A percentile compares a stretch with the other conserved stretches of the same genome.
Conservation (phyloP, 2,888 invertebrate genomes). For the Adelphocoris suturalis region DNA sequence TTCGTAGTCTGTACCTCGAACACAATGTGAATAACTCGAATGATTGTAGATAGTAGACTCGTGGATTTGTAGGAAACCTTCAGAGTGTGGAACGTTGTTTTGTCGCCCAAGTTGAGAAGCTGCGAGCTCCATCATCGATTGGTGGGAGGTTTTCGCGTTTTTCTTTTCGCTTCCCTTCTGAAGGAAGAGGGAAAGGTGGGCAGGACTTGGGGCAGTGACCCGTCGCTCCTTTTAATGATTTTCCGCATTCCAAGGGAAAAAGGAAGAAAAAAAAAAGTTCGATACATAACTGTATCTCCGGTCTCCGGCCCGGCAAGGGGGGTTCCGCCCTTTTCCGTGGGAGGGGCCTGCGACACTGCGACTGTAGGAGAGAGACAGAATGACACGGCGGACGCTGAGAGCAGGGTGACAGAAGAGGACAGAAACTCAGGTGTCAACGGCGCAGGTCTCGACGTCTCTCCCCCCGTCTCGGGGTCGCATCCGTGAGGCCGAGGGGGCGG, state of each 20-base stretch:
- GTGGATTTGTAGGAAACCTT: too few relatives aligned
- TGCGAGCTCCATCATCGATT: conserved; percentile 50
- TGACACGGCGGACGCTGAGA: neutral
- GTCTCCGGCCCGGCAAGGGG: neutral
- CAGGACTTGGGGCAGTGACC: conserved; percentile 22
- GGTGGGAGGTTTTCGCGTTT: conserved; percentile 37
- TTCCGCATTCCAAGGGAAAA: conserved; percentile 49
- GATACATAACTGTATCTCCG: conserved; percentile 63
- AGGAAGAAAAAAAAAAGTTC: neutral
- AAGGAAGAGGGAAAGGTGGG: conserved; percentile 25
- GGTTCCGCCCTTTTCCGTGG: conserved; percentile 64
- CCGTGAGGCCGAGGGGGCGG: neutral
- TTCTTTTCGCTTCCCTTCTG: conserved; percentile 26
- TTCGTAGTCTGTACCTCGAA: too few relatives aligned
- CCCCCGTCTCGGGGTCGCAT: conserved; percentile 33
- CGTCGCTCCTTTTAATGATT: conserved; percentile 56
- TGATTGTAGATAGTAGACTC: too few relatives aligned
- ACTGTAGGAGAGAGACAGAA: conserved; percentile 40
- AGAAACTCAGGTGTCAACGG: conserved; percentile 60
- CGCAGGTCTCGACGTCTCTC: conserved; percentile 52
- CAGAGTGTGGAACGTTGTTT: neutral
- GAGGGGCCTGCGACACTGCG: conserved; percentile 59
- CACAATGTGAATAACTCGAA: too few relatives aligned
- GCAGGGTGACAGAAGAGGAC: conserved; percentile 57
- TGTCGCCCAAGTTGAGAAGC: conserved; percentile 29